Conservation (phyloP, 2,797 vertebrate genomes). For the Kryptopterus vitreolus region DNA sequence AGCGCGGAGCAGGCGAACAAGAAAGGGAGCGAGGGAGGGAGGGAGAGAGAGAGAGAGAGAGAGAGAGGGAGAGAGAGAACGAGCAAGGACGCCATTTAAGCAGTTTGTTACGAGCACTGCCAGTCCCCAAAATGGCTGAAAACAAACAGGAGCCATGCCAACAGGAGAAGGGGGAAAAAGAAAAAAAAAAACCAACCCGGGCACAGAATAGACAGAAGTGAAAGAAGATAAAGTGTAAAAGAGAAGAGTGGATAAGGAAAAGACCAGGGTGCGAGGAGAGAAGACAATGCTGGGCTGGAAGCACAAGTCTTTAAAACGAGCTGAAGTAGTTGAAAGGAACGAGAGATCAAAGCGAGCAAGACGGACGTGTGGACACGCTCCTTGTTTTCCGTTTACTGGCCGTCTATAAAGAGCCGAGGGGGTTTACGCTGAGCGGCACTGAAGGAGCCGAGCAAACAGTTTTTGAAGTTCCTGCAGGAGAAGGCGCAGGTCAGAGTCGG, state of each 20-base stretch:
- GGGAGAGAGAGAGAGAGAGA: conserved; percentile 50
- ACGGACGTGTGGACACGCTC: conserved; percentile 38
- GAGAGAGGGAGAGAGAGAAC: conserved; percentile 57
- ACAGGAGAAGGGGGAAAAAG: conserved; percentile 62
- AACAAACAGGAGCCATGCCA: conserved; percentile 85
- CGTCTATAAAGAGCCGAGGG: conserved; percentile 58
- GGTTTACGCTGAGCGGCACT: conserved; percentile 50
- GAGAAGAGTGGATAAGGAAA: conserved; percentile 31
- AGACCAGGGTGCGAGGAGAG: conserved; percentile 41
- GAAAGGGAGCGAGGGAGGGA: conserved; percentile 60
- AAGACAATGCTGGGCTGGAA: conserved; percentile 64
- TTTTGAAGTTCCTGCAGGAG: conserved; percentile 50
- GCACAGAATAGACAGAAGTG: conserved; percentile 54
- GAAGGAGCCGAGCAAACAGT: conserved; percentile 56
- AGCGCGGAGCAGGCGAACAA: conserved; percentile 62
- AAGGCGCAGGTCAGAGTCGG: conserved; percentile 21
- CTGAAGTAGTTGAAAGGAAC: conserved; percentile 63
- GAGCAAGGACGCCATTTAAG: conserved; percentile 84
- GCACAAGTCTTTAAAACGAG: conserved; percentile 61
- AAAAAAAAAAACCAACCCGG: conserved; percentile 63
- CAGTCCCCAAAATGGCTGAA: conserved; percentile 89
- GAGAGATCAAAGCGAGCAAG: conserved; percentile 61
- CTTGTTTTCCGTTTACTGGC: conserved; percentile 51
- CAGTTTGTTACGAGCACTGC: conserved; percentile 84
- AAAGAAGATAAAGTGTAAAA: conserved; percentile 58